Percentiles rank a stretch among this genome's conserved stretches.
Evolutionary conservation across 2,888 invertebrate genomes (phyloP).

Genomic region (Neuroscelio doddi): DNA sequence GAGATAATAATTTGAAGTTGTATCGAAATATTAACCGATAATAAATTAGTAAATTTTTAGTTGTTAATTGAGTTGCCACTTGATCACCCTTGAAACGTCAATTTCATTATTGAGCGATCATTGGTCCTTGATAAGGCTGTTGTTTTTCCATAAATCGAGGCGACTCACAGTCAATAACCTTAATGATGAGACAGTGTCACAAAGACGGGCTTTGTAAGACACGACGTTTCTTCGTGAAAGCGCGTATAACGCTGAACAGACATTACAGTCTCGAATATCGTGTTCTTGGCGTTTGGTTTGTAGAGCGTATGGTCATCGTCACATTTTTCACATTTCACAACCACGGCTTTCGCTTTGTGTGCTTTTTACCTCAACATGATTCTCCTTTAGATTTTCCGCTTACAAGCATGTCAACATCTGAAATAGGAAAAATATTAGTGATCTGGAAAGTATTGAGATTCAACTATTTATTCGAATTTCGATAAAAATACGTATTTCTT

Average conservation of each 20-base stretch:
- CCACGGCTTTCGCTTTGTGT: too few species aligned
- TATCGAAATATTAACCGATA: too few species aligned
- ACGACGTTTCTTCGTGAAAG: conserved; percentile 19
- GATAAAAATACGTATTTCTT: too few species aligned
- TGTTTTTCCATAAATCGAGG: conserved; percentile 7
- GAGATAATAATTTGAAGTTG: too few species aligned
- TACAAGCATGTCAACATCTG: not conserved
- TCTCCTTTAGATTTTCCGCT: not conserved
- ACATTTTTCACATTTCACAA: conserved; percentile 3
- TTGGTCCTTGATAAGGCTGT: not conserved
- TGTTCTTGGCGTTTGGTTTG: conserved; percentile 14
- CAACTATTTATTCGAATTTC: too few species aligned
- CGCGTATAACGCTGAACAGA: conserved; percentile 18
- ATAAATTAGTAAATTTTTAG: too few species aligned
- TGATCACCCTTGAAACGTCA: too few species aligned
- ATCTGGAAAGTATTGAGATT: too few species aligned
- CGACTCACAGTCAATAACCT: conserved; percentile 10
- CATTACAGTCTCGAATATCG: conserved; percentile 13
- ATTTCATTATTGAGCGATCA: too few species aligned
- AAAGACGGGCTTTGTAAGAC: conserved; percentile 8
- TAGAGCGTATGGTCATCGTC: not conserved
- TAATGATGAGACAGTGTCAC: conserved; percentile 5
- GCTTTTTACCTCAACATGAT: not conserved
- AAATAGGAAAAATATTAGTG: not conserved
- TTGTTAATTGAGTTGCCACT: too few species aligned